Conservation (phyloP, 2,797 vertebrate species). For the Malurus leucopterus region DNA sequence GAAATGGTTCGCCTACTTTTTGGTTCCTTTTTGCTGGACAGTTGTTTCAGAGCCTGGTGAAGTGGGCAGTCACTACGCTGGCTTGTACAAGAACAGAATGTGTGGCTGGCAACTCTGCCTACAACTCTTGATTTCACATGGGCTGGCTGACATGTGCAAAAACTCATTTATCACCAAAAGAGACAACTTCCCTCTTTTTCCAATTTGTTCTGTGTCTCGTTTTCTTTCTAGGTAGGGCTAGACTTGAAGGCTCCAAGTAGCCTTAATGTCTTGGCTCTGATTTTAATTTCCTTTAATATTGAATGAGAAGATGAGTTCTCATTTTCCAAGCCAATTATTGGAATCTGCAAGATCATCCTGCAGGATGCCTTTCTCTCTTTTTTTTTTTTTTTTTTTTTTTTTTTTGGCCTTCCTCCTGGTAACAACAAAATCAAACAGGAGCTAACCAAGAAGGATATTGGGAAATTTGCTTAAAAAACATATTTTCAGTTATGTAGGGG, state of each 20-base stretch:
- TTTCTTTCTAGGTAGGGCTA: slow-evolving; percentile 42
- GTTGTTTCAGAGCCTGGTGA: background rate
- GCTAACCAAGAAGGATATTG: background rate
- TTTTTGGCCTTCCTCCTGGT: background rate
- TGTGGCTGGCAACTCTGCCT: background rate
- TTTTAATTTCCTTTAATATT: slow-evolving; percentile 58
- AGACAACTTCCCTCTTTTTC: background rate
- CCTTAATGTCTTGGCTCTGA: slow-evolving; percentile 56
- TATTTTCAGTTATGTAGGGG: background rate
- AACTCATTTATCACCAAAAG: slow-evolving; percentile 3
- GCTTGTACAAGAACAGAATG: background rate
- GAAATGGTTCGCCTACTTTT: background rate
- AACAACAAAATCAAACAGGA: background rate
- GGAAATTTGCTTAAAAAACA: background rate
- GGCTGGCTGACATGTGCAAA: background rate
- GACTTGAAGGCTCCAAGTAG: slow-evolving; percentile 42
- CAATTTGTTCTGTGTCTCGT: slow-evolving; percentile 17
- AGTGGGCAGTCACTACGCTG: background rate
- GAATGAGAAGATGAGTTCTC: slow-evolving; percentile 46
- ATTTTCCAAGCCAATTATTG: slow-evolving; percentile 45
- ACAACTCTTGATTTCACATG: background rate
- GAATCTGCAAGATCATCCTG: slow-evolving; percentile 32
- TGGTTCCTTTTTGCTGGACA: background rate
- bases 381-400: background rate
- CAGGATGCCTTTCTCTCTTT: background rate